Evolutionary conservation across 1,140 invertebrate genomes (phyloP).

Genomic region (Drosophila varians): DNA sequence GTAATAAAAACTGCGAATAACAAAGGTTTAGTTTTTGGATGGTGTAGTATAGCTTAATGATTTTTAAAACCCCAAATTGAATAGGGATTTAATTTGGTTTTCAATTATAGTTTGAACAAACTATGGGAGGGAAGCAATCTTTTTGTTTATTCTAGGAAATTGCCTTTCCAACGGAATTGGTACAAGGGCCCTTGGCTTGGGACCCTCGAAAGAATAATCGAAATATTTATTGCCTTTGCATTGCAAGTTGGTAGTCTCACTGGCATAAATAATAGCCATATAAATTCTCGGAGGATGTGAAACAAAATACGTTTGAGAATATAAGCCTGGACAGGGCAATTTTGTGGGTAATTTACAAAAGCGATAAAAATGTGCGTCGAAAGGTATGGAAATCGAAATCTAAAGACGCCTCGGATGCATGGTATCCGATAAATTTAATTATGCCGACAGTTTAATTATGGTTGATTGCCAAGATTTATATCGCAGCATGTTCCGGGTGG

Average conservation of each 20-base stretch:
- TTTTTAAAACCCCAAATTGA: background rate
- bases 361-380: conserved; percentile 21
- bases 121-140: background rate
- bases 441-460: conserved; percentile 77
- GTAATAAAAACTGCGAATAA: conserved; percentile 1
- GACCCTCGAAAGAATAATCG: background rate
- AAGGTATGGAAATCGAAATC: conserved; percentile 12
- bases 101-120: background rate
- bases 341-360: conserved; percentile 43
- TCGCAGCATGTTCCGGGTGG: background rate
- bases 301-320: conserved; percentile 16
- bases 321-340: conserved; percentile 7
- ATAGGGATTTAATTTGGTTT: background rate
- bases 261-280: conserved; percentile 55
- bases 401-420: conserved; percentile 1
- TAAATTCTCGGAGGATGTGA: conserved; percentile 38
- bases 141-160: background rate
- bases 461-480: conserved; percentile 57
- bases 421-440: conserved; percentile 70
- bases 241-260: conserved; percentile 17
- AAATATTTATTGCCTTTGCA: conserved; percentile 63
- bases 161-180: background rate
- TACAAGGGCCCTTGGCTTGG: background rate
- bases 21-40: background rate
- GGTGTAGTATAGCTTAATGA: background rate